These are phyloP conservation scores for Petroica traversi DNA, from an alignment of 2,113 vertebrate species.

Conservation along the genomic window DNA sequence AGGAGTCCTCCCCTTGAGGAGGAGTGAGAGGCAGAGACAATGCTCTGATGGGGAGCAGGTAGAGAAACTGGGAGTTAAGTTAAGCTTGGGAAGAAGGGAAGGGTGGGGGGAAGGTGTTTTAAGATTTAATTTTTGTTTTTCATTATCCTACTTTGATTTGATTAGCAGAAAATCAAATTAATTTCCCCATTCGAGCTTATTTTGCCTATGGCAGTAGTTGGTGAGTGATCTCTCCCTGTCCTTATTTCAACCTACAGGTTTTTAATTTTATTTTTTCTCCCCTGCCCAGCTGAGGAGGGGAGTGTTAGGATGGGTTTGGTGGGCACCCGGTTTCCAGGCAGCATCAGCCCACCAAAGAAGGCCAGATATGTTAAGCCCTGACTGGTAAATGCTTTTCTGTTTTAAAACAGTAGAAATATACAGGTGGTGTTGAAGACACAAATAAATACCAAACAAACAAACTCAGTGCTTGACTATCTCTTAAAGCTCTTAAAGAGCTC, in stretches of 20 bases:
- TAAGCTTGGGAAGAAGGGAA: neutral
- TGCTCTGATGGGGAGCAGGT: neutral
- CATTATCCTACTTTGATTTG: neutral
- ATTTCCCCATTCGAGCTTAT: neutral
- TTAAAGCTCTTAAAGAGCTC: neutral
- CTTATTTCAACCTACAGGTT: neutral
- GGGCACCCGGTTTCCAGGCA: neutral
- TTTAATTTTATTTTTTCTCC: neutral
- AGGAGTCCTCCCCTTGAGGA: neutral
- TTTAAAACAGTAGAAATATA: neutral
- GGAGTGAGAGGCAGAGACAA: neutral
- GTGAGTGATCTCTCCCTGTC: neutral
- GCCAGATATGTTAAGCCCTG: neutral
- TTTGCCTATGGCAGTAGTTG: neutral
- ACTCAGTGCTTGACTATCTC: neutral
- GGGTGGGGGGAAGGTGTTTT: neutral
- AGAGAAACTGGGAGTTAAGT: neutral
- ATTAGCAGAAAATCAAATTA: neutral
- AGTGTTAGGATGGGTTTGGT: neutral
- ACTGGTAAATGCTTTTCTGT: neutral
- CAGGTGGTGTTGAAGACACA: fast-evolving
- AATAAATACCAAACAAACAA: neutral
- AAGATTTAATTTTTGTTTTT: neutral
- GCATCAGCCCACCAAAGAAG: neutral
- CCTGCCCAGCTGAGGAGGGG: neutral